Evolutionary conservation across 2,888 invertebrate genomes (phyloP).

Genomic region (Dryocosmus kuriphilus): DNA sequence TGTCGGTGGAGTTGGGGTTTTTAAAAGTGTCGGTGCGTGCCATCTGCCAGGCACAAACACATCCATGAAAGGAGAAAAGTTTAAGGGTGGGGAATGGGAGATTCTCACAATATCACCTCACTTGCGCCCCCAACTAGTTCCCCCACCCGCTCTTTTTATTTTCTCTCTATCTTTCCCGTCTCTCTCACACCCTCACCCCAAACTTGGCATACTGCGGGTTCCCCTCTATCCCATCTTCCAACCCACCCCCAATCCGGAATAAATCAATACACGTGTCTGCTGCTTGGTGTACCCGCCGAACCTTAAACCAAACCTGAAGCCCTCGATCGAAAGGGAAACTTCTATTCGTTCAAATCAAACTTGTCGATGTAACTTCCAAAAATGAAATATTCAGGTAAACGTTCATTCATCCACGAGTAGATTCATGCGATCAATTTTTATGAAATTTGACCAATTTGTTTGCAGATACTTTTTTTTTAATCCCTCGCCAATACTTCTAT

Average conservation of each 20-base stretch:
- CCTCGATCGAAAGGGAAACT: background rate
- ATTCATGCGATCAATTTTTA: background rate
- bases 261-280: constrained; percentile 78
- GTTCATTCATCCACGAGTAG: background rate
- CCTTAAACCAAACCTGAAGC: constrained; percentile 62
- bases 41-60: constrained; percentile 65
- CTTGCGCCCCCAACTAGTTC: constrained; percentile 46
- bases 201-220: constrained; percentile 39
- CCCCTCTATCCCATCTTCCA: constrained; percentile 45
- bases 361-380: constrained; percentile 7
- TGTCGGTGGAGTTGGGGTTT: constrained; percentile 40
- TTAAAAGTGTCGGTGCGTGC: constrained; percentile 54
- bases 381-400: background rate
- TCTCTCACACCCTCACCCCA: constrained; percentile 41
- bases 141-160: constrained; percentile 33
- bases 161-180: constrained; percentile 44
- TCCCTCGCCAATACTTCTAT: no score
- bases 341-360: background rate
- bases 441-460: background rate
- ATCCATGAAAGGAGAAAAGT: constrained; percentile 46
- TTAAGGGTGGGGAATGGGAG: constrained; percentile 42
- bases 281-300: constrained; percentile 68
- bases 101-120: constrained; percentile 61
- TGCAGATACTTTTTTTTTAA: no score
- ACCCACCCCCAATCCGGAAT: constrained; percentile 69